phyloP scores from a whole-genome alignment of 1,140 invertebrate genomes.

The Hypothenemus hampei region DNA sequence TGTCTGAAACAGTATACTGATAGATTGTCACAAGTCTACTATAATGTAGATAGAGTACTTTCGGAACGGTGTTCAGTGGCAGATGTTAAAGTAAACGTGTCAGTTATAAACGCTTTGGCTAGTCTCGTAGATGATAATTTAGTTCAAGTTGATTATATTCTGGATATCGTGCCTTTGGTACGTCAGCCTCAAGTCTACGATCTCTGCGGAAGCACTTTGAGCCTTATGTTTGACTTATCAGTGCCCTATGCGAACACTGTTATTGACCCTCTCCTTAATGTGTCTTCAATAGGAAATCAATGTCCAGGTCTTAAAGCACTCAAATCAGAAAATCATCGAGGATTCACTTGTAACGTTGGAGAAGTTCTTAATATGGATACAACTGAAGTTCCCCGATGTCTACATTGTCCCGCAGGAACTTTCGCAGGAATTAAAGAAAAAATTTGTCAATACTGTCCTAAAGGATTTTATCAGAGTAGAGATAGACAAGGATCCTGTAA shows the following conservation, averaged over 20 bases:
- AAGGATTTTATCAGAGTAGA: conserved; percentile 89
- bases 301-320: conserved; percentile 85
- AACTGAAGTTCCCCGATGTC: conserved; percentile 85
- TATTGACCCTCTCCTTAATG: conserved; percentile 83
- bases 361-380: conserved; percentile 91
- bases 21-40: conserved; percentile 74
- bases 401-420: conserved; percentile 93
- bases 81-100: conserved; percentile 92
- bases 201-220: conserved; percentile 87
- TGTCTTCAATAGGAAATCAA: conserved; percentile 82
- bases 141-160: conserved; percentile 69
- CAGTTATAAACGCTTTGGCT: conserved; percentile 77
- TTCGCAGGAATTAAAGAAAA: conserved; percentile 84
- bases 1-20: conserved; percentile 86
- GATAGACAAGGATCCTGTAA: conserved; percentile 82
- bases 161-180: conserved; percentile 82
- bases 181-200: conserved; percentile 88
- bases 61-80: conserved; percentile 90
- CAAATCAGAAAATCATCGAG: conserved; percentile 76
- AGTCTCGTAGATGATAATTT: conserved; percentile 77
- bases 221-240: conserved; percentile 88
- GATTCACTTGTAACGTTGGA: conserved; percentile 88
- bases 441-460: conserved; percentile 80
- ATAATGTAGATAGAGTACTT: conserved; percentile 72
- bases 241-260: conserved; percentile 88